A percentile compares a stretch with the other conserved stretches of the same genome.
Evolutionary conservation across 2,888 invertebrate genomes (phyloP).

Genomic region (Hirtodrosophila confusa): DNA sequence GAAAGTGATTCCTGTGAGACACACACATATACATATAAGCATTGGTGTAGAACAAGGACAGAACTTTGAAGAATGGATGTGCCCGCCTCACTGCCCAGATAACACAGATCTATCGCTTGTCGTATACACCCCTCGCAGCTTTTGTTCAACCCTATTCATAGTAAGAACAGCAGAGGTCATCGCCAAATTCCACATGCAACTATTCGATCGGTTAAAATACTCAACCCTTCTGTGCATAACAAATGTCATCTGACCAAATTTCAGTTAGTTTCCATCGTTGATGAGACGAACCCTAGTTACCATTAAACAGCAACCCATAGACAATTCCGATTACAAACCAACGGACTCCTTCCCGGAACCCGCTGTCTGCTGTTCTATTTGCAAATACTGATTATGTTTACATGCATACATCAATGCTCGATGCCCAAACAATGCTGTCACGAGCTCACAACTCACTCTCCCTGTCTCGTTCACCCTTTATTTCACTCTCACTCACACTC

Average conservation of each 20-base stretch:
- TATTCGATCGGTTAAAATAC: slow-evolving; percentile 39
- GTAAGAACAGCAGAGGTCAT: slow-evolving; percentile 36
- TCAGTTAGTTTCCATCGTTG: slow-evolving; percentile 20
- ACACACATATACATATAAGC: too few relatives aligned
- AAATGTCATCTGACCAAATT: slow-evolving; percentile 20
- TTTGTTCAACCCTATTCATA: not conserved
- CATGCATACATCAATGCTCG: slow-evolving; percentile 77
- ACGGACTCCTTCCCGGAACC: slow-evolving; percentile 3
- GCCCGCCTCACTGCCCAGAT: too few relatives aligned
- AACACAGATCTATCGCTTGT: slow-evolving; percentile 20
- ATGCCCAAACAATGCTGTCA: slow-evolving; percentile 68
- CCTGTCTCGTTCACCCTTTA: not conserved
- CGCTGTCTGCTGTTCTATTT: slow-evolving; percentile 67
- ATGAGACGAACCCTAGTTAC: slow-evolving; percentile 27
- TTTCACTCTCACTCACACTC: not conserved
- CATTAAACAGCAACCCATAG: slow-evolving; percentile 32
- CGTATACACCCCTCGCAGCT: too few relatives aligned
- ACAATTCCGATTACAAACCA: slow-evolving; percentile 53
- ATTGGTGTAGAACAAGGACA: too few relatives aligned
- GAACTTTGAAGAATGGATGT: too few relatives aligned
- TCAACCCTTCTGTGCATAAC: slow-evolving; percentile 32
- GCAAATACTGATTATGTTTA: slow-evolving; percentile 82
- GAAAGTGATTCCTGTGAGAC: too few relatives aligned
- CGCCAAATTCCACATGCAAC: slow-evolving; percentile 10
- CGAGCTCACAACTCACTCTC: slow-evolving; percentile 1